Conservation (phyloP, 2,888 invertebrate genomes). For the Ectropis crepuscularia region DNA sequence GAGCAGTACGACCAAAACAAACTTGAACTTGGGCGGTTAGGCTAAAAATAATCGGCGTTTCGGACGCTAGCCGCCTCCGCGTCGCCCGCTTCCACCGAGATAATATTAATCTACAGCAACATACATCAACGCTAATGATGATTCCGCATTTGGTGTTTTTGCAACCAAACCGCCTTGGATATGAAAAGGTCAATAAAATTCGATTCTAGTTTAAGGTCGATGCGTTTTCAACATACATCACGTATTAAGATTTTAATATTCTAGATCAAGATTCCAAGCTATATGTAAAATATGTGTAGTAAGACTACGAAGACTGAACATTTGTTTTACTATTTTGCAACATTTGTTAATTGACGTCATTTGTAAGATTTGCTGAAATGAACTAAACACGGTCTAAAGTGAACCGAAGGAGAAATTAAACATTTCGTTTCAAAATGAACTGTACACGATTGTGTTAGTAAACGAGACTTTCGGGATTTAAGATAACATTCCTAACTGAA, state of each 20-base stretch:
- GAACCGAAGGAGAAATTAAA: too few species aligned
- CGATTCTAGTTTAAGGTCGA: slow-evolving; percentile 35
- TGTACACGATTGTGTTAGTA: too few species aligned
- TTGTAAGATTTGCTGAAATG: too few species aligned
- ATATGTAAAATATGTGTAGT: slow-evolving; percentile 7
- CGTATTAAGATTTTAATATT: slow-evolving; percentile 20
- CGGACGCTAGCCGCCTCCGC: slow-evolving; percentile 44
- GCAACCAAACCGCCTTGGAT: slow-evolving; percentile 36
- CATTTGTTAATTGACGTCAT: too few species aligned
- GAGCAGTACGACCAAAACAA: slow-evolving; percentile 52
- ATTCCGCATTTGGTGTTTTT: slow-evolving; percentile 37
- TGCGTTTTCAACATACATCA: slow-evolving; percentile 23
- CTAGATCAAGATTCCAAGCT: slow-evolving; percentile 5
- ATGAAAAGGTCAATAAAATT: slow-evolving; percentile 42
- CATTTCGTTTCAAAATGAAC: too few species aligned
- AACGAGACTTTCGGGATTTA: too few species aligned
- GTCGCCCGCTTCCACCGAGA: slow-evolving; percentile 43
- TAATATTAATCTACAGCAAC: slow-evolving; percentile 30
- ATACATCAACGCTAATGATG: slow-evolving; percentile 34
- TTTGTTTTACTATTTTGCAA: too few species aligned
- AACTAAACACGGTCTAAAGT: too few species aligned
- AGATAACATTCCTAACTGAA: too few species aligned
- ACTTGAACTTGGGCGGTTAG: slow-evolving; percentile 71
- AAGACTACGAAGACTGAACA: too few species aligned
- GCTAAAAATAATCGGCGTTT: slow-evolving; percentile 64